These are phyloP conservation scores for Patiria pectinifera DNA, from an alignment of 53 echinoderm and acorn worm genomes.

Conservation along the genomic window DNA sequence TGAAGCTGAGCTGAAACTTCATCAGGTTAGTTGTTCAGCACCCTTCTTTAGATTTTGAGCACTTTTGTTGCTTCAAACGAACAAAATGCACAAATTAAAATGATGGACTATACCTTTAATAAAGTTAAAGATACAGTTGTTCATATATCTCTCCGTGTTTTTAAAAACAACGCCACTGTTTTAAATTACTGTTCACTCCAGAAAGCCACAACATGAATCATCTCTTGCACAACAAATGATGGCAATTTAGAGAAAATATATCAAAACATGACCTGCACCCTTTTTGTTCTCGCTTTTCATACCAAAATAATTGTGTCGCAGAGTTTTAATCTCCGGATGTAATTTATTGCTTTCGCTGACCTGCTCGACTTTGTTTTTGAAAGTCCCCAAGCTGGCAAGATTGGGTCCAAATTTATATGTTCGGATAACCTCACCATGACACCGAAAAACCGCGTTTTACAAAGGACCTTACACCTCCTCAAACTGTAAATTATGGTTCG, in stretches of 20 bases:
- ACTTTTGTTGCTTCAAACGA: no score
- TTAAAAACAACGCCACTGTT: not conserved
- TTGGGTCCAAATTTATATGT: not conserved
- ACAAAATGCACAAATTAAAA: no score
- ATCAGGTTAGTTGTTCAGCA: no score
- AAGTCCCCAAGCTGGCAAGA: no score
- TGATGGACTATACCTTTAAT: no score
- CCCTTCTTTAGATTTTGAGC: no score
- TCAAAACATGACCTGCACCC: not conserved
- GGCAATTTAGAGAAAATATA: not conserved
- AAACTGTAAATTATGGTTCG: not conserved
- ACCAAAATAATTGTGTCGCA: not conserved
- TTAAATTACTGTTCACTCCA: not conserved
- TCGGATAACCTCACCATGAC: not conserved
- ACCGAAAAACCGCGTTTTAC: not conserved
- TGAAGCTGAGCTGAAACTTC: no score
- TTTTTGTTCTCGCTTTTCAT: not conserved
- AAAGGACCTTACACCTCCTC: not conserved
- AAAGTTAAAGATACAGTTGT: no score
- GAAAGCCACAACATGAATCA: not conserved
- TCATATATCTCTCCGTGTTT: not conserved
- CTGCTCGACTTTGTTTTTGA: not conserved
- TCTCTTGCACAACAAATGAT: not conserved
- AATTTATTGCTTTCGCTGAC: not conserved
- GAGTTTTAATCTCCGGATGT: not conserved